Evolutionary conservation across 2,113 vertebrate genomes (phyloP), one percentile per base, ranked within the genome.

Genomic region (Phainopepla nitens): DNA sequence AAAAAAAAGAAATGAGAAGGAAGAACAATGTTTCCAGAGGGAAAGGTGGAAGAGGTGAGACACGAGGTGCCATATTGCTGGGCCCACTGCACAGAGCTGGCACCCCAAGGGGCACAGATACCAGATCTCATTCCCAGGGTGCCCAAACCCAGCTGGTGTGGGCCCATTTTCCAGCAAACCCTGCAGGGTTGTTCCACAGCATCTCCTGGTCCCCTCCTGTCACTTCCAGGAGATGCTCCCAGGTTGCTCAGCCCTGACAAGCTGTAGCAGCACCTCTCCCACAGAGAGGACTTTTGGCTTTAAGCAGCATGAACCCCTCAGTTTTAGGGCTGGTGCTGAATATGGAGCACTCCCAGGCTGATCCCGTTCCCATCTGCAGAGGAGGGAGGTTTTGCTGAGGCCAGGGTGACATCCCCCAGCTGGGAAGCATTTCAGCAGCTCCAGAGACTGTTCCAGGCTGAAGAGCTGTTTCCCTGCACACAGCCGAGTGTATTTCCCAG

Each of bases 401-500:
- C 58, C 12, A 0, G 49, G 85, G 78, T 89, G 90, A 89, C 92
- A 76, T 97, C 82, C 60, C 89, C 91, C 97, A 85, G 84, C 94
- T 97, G 97, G 94, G 96, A 93, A 4, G 44, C 94, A 96, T 96
- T 97, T 97, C 82, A 95, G 62, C 93, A 93, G 82, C 76, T 92
- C 95, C 97, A 94, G 93, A 90, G 89, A 73, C 44, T 69, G 93
- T 87, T 91, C 92, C 47, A 78, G 82, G 90, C 88, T 86, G 81
- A 94, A 72, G 97, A 97, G 84, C 94, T 91, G 92, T 96, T 97
- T 94, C 87, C 90, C 95, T 95, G 89, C 95, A 87, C 97, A 96
- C 96, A 97, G 88, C 90, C 29, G 2, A 88, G 96, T 19, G 87
- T 94, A 96, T 98, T 92, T 97, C 96, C 90, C 94, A 82, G 89